These are phyloP conservation scores for Setophaga coronata DNA, from an alignment of 2,113 vertebrate genomes.

Conservation along the genomic window DNA sequence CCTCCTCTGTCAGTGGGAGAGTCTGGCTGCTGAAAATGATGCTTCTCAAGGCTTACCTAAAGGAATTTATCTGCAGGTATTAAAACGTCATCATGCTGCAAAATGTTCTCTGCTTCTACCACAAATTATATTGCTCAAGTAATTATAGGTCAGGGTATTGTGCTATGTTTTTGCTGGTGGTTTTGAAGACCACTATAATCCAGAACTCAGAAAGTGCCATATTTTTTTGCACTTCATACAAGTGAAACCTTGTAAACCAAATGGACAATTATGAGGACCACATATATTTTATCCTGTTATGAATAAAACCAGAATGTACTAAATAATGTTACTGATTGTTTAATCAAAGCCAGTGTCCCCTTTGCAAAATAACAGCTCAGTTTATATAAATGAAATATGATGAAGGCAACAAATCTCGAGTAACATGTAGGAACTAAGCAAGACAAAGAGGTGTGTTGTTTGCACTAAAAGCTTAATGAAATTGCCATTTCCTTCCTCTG, in stretches of 20 bases:
- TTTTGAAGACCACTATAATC: background rate
- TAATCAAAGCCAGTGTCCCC: background rate
- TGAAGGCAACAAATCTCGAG: background rate
- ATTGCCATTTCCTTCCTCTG: background rate
- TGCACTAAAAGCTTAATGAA: constrained; percentile 12
- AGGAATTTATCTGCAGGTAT: background rate
- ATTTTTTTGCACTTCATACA: background rate
- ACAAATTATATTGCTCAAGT: background rate
- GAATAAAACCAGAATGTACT: background rate
- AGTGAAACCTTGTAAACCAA: background rate
- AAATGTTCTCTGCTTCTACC: background rate
- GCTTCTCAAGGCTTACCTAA: background rate
- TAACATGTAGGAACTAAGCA: background rate
- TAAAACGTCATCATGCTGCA: background rate
- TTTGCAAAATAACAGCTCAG: background rate
- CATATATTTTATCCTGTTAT: background rate
- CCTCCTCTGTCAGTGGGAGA: background rate
- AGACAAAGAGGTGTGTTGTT: background rate
- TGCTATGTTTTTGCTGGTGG: background rate
- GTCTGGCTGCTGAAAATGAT: background rate
- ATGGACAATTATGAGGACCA: background rate
- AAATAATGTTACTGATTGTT: background rate
- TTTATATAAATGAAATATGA: background rate
- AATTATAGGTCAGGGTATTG: background rate
- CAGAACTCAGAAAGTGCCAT: background rate